phyloP scores from a whole-genome alignment of 2,888 invertebrate species.

The Schizotus pectinicornis region DNA sequence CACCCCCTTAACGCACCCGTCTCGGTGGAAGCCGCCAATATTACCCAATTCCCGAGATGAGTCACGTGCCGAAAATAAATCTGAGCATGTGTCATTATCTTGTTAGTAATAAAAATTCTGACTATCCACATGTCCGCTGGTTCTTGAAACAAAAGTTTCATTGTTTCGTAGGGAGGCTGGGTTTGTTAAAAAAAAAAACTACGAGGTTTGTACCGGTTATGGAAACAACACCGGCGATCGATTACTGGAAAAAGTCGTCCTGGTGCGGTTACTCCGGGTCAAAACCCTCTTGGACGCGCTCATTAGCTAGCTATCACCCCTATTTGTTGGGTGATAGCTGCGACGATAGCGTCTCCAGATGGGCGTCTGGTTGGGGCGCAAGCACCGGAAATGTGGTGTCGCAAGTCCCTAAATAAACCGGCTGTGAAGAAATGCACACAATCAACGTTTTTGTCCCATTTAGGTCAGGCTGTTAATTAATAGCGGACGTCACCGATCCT shows the following conservation, averaged over 20 bases:
- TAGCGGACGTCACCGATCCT: neutral
- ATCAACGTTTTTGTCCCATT: too few species aligned
- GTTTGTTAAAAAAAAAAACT: neutral
- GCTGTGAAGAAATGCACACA: too few species aligned
- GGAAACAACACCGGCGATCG: conserved; percentile 5
- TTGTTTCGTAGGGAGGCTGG: neutral
- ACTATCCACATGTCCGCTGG: neutral
- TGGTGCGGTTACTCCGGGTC: conserved; percentile 25
- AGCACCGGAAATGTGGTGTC: too few species aligned
- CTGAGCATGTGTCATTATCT: neutral
- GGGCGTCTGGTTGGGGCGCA: too few species aligned
- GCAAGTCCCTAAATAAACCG: too few species aligned
- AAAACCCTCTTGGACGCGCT: conserved; percentile 9
- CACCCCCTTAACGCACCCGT: conserved; percentile 1
- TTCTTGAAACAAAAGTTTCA: neutral
- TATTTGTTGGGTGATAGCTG: conserved; percentile 3
- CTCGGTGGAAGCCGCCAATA: neutral
- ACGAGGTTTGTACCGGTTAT: conserved; percentile 16
- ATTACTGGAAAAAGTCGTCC: conserved; percentile 17
- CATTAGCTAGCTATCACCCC: too few species aligned
- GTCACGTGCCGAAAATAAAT: conserved; percentile 24
- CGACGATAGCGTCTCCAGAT: too few species aligned
- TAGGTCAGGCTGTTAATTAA: neutral
- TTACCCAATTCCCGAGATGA: neutral
- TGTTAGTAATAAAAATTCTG: conserved; percentile 11